Percentiles rank a stretch among this genome's conserved stretches.
Evolutionary conservation across 2,797 vertebrate genomes (phyloP).

Genomic region (Dryobates pubescens): DNA sequence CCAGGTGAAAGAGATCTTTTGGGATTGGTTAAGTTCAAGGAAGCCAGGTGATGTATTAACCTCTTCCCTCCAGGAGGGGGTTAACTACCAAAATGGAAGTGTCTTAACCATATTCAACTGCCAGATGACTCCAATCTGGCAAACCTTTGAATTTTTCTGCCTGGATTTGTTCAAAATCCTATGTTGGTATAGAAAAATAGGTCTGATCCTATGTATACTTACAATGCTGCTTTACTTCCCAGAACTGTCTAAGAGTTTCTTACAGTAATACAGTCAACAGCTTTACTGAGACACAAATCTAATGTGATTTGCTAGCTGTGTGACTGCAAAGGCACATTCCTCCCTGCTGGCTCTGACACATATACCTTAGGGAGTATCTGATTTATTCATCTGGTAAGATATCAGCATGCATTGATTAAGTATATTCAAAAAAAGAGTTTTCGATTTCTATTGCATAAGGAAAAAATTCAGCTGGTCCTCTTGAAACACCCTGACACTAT

Average conservation of each 20-base stretch:
- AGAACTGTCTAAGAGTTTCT: not conserved
- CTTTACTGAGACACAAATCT: not conserved
- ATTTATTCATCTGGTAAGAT: not conserved
- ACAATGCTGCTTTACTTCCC: not conserved
- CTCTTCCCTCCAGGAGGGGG: not conserved
- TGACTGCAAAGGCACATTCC: not conserved
- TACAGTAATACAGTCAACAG: not conserved
- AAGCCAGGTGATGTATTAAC: not conserved
- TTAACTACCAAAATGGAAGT: not conserved
- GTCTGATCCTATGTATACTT: not conserved
- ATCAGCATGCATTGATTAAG: not conserved
- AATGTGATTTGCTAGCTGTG: not conserved
- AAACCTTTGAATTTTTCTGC: not conserved
- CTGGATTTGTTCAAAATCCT: not conserved
- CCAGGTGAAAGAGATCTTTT: not conserved
- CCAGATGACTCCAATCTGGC: fast-evolving
- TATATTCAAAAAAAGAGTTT: not conserved
- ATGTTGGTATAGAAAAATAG: not conserved
- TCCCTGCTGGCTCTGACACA: not conserved
- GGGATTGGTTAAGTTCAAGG: not conserved
- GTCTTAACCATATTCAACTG: not conserved
- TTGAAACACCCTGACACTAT: not conserved
- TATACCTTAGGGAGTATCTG: not conserved
- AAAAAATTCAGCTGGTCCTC: not conserved
- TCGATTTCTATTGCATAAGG: not conserved